Conservation (phyloP, 2,113 vertebrate genomes). For the Vireo altiloquus region DNA sequence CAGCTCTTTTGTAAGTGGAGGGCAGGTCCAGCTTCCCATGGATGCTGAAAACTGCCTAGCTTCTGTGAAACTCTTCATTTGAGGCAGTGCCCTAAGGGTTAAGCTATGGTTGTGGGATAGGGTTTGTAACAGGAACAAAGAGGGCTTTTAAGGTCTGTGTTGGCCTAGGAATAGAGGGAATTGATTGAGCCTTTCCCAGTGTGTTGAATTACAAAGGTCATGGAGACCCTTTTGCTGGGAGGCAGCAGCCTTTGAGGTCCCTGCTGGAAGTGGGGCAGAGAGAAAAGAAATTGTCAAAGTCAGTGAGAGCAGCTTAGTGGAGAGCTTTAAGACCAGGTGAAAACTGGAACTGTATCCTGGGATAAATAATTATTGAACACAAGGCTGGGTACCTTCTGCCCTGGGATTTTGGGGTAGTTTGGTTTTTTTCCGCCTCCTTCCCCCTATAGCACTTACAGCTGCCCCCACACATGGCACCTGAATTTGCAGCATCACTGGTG, state of each 20-base stretch:
- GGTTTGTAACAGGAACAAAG: constrained; percentile 47
- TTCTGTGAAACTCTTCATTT: background rate
- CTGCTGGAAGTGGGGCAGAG: background rate
- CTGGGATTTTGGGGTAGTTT: background rate
- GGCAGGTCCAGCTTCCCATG: background rate
- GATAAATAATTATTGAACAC: background rate
- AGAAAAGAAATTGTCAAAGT: background rate
- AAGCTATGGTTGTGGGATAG: background rate
- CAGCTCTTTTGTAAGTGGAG: background rate
- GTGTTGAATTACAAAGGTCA: constrained; percentile 50
- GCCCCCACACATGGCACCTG: background rate
- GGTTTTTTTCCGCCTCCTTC: background rate
- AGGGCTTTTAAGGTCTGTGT: constrained; percentile 37
- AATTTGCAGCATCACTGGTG: background rate
- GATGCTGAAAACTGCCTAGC: background rate
- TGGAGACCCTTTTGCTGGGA: constrained; percentile 38
- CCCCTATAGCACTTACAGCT: background rate
- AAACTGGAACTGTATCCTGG: background rate
- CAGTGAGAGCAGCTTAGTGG: background rate
- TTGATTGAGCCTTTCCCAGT: constrained; percentile 34
- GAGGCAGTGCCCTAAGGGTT: constrained; percentile 32
- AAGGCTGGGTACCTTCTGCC: background rate
- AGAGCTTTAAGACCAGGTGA: background rate
- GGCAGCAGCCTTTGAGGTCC: background rate
- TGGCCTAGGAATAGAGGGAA: constrained; percentile 35